Conservation (phyloP, 2,797 vertebrate species). For the Pogoniulus pusillus region DNA sequence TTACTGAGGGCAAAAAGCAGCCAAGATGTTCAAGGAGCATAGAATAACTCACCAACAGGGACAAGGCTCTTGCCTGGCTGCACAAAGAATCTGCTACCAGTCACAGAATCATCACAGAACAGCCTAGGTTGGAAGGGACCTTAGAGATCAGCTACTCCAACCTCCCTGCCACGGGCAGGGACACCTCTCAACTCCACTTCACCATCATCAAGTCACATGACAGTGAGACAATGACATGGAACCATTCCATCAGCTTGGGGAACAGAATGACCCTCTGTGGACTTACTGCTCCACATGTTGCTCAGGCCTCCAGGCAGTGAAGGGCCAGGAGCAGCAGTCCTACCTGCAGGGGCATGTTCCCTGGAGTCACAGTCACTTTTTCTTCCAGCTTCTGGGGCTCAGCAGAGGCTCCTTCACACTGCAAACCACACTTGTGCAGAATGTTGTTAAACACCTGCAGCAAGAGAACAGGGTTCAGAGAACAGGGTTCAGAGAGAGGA, state of each 20-base stretch:
- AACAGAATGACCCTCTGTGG: neutral
- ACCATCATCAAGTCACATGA: neutral
- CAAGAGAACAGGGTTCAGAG: neutral
- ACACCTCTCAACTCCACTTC: neutral
- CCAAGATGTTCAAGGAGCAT: neutral
- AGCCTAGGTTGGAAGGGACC: no score
- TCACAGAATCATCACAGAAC: neutral
- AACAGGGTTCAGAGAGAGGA: neutral
- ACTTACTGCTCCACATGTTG: neutral
- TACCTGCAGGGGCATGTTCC: constrained; percentile 89
- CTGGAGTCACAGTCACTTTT: constrained; percentile 75
- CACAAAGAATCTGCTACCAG: neutral
- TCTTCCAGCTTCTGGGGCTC: constrained; percentile 87
- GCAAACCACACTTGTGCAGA: constrained; percentile 86
- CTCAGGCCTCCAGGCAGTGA: neutral
- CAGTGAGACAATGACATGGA: neutral
- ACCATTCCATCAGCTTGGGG: neutral
- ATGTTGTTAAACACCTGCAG: constrained; percentile 89
- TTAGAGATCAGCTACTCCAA: no score
- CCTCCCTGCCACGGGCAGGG: no score
- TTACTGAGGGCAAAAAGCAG: neutral
- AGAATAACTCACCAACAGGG: neutral
- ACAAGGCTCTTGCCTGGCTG: neutral
- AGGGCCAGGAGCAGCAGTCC: neutral
- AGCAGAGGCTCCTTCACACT: constrained; percentile 79